A percentile compares a stretch with the other conserved stretches of the same genome.
These are phyloP conservation scores for Steinernema carpocapsae DNA, from an alignment of 2,888 invertebrate genomes.

Conservation along the genomic window DNA sequence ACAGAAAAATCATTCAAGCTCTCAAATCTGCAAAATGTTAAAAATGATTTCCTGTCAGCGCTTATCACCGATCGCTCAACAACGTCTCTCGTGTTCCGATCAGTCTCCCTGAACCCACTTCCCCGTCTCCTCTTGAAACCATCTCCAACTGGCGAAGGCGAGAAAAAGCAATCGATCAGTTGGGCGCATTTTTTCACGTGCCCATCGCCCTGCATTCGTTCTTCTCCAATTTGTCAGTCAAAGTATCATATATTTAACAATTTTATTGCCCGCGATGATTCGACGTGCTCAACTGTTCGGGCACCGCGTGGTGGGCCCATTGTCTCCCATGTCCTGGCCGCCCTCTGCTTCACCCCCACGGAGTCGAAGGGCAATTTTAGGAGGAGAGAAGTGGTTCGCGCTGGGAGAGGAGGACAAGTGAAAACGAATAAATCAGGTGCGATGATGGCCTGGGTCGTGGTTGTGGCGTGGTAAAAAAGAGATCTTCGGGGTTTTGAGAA, in stretches of 20 bases:
- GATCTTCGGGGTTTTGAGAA: too few relatives aligned
- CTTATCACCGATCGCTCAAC: too few relatives aligned
- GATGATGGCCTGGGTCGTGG: constrained; percentile 19
- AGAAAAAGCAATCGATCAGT: constrained; percentile 21
- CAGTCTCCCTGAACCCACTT: too few relatives aligned
- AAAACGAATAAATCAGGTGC: constrained; percentile 23
- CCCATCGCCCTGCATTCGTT: neutral
- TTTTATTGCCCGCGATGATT: constrained; percentile 25
- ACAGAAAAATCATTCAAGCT: too few relatives aligned
- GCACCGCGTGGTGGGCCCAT: constrained; percentile 5
- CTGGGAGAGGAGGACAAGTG: constrained; percentile 3
- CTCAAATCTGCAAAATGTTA: too few relatives aligned
- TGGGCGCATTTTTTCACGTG: neutral
- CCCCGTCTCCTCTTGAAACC: too few relatives aligned
- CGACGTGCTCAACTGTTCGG: constrained; percentile 14
- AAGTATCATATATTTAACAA: constrained; percentile 30
- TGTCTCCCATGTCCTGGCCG: neutral
- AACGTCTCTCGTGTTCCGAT: too few relatives aligned
- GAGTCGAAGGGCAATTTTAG: neutral
- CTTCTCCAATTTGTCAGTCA: constrained; percentile 14
- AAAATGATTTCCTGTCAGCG: too few relatives aligned
- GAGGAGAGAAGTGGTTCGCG: neutral
- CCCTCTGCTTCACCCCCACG: constrained; percentile 21
- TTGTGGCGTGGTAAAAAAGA: neutral
- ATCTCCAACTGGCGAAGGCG: too few relatives aligned